Base-by-base conservation (phyloP, 2,113 vertebrate genomes). In the Alosa alosa region DNA sequence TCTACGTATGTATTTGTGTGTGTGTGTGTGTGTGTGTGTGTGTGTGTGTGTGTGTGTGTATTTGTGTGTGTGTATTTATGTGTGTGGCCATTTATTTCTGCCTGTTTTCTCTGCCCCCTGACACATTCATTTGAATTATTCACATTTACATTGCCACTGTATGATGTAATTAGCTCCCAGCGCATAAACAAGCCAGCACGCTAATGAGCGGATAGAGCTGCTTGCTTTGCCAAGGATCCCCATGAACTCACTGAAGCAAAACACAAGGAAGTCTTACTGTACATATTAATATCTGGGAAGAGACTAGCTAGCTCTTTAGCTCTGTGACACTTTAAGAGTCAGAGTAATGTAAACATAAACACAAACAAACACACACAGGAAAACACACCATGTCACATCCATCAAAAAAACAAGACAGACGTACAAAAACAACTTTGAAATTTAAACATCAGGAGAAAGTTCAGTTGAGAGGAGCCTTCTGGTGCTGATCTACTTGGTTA, bases 401-500 rank as follows among this genome's bases (percentile, higher is more conserved):
- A 49, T n/a, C 82, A 31, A n/a, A 46, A 47, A 46, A 47, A 31
- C 82, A 46, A n/a, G n/a, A n/a, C 17, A 49, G 18, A 50, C 45
- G 31, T 36, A 55, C 46, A 55, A 41, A 83, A 9, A 46, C 46
- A 52, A 9, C 18, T 18, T 15, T 55, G 17, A 17, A 11, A 17
- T 1, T 17, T 17, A 13, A 36, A 72, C 64, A 13, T 72, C 10
- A 36, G 64, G n/a, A 49, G 25, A 7, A 31, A 36, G 3, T 75
- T 75, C 31, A 15, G 68, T 78, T 13, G 10, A 15, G 3, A 78
- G 72, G 17, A 36, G 72, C 72, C 72, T 41, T 39, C 11, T 13
- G 6, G 72, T 78, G 31, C 31, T 78, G 72, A 78, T 78, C 25
- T 78, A 78, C 72, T 78, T 78, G 72, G 72, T 36, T 78, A 78